phyloP scores from a whole-genome alignment of 2,888 invertebrate genomes.

The Sycophila texana region DNA sequence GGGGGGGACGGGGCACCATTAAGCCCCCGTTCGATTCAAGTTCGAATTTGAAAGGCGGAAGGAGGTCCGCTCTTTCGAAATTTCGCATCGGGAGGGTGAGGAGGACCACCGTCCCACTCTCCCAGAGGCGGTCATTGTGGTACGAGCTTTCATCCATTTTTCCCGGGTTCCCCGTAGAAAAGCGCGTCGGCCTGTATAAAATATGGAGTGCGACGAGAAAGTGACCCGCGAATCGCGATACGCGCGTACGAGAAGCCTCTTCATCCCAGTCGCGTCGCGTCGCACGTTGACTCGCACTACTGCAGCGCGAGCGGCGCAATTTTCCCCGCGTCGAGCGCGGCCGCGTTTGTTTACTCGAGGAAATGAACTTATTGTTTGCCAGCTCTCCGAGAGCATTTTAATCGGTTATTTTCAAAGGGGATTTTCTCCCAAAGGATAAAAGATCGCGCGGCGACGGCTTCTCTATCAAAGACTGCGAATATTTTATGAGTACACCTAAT shows the following conservation, averaged over 20 bases:
- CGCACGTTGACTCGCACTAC: slow-evolving; percentile 47
- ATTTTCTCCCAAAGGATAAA: no score
- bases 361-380: no score
- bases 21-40: slow-evolving; percentile 23
- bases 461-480: no score
- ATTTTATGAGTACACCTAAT: no score
- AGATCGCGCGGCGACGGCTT: no score
- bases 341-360: background rate
- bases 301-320: slow-evolving; percentile 39
- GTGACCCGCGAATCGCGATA: background rate
- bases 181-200: slow-evolving; percentile 28
- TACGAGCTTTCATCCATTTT: slow-evolving; percentile 29
- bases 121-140: background rate
- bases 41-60: background rate
- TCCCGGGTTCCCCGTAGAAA: background rate
- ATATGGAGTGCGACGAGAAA: slow-evolving; percentile 40
- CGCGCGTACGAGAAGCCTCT: background rate
- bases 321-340: slow-evolving; percentile 13
- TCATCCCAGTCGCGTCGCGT: background rate
- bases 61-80: slow-evolving; percentile 1
- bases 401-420: no score
- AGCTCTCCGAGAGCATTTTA: no score
- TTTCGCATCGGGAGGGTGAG: background rate
- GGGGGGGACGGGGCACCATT: background rate
- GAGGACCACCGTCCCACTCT: background rate